Base-by-base conservation (phyloP, 2,797 vertebrate species). In the Champsocephalus gunnari region DNA sequence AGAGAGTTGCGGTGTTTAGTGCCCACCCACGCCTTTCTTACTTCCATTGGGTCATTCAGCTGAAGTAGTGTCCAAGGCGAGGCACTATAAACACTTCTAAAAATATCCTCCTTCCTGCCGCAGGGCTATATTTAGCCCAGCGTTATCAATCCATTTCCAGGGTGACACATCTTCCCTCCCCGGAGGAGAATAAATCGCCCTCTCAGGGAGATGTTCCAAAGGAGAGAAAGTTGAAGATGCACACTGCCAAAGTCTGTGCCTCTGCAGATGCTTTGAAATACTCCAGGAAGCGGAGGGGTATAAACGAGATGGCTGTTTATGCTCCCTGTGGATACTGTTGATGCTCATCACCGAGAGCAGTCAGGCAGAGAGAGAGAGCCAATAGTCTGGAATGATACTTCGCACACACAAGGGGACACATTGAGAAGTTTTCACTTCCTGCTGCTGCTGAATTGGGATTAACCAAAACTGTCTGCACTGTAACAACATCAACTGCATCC, bases 111-210 rank as follows among this genome's bases (percentile, higher is more conserved):
- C 89, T 89, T 92, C 89, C 89, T 89, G 92, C 88, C 71, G 91
- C 92, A 91, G 90, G 87, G 87, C 89, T 95, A 95, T 92, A 88
- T 95, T 92, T 94, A 94, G 93, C 83, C 83, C 73, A 2, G 12
- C 73, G 72, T 95, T 95, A 94, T 95, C 92, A 92, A 94, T 94
- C 86, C 89, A 82, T 88, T 92, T 87, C 73, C 75, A 65, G 81
- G 86, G 85, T 92, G 93, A 95, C 93, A 92, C 86, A 79, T 87
- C 79, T 71, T 77, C 80, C 68, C 87, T 81, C 92, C 75, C 78
- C 41, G 0, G 73, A 70, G 84, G 73, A 83, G 85, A 89, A 93
- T 89, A 90, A 80, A 88, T 91, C 4, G 92, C 80, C 83, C 84
- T 90, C 84, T 82, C 86, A 79, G 77, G 82, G 85, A 77, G 80